Evolutionary conservation across 1,140 invertebrate species (phyloP), one percentile per base, ranked within the genome.

Genomic region (Papilio polytes): DNA sequence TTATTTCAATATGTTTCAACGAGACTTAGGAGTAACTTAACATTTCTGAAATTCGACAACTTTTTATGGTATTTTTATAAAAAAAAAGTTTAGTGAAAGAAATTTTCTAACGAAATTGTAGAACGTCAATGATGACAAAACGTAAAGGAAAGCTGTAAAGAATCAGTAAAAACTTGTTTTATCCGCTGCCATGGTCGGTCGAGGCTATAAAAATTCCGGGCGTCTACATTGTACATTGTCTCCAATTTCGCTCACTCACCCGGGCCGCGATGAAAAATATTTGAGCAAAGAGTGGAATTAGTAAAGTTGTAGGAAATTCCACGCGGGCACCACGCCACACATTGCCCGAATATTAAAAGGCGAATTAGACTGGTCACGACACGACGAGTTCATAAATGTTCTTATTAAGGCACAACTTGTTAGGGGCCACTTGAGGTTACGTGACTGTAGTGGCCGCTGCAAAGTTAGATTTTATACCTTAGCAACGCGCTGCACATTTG

Each of bases 301-400:
- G 84, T 83, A 90, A 92, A 92, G 90, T 93, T 92, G 66, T 87
- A 81, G 84, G 85, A 82, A 85, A 87, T 87, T 82, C 86, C 80
- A 84, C 85, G 85, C 82, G 84, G 85, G 85, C 59, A 74, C 81
- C 66, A 74, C 81, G 74, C 85, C 80, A 88, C 85, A 90, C 88
- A 91, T 90, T 83, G 89, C 53, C 83, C 86, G 92, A 92, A 92
- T 94, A 92, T 92, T 92, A 92, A 94, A 92, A 90, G 87, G 85
- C 82, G 87, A 91, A 92, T 92, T 92, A 92, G 87, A 89, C 87
- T 87, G 85, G 85, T 83, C 89, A 88, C 86, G 86, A 81, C 80
- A 82, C 87, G 81, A 86, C 88, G 82, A 84, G 88, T 89, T 88
- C 89, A 89, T 90, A 91, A 92, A 92, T 90, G 88, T 88, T 87